Base-by-base conservation (phyloP, 2,113 vertebrate species). In the Tachysurus vachellii region DNA sequence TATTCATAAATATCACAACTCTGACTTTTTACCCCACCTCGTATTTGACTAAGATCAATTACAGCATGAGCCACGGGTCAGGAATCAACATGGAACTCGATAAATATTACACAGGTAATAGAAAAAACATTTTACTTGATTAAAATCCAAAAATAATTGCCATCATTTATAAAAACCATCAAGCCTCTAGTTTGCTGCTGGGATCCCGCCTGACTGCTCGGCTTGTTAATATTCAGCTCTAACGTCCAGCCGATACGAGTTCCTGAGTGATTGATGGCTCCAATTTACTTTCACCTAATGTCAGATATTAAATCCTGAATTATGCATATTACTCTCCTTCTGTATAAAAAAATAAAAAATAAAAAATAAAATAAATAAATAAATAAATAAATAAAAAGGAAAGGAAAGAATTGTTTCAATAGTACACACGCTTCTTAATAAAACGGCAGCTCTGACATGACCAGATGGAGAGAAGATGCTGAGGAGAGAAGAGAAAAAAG, bases 221-320 rank as follows among this genome's bases (percentile, higher is more conserved):
- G 80, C 87, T 82, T 93, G 90, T 90, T 91, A 88, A 92, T 93
- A 94, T 92, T 26, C 89, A 92, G 88, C 87, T 89, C 80, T 88
- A 80, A 91, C 91, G 87, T 91, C 90, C 90, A 85, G 88, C 88
- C 91, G 89, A 93, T 89, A 91, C 86, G 82, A 93, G 88, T 89
- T 86, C 90, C 91, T 16, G n/a, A 76, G 83, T 95, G 94, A 95
- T 91, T 95, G 94, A 95, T 95, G 83, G 91, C 87, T 94, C 88
- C 91, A 94, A 94, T 94, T 94, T 93, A 93, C 66, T 91, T 90
- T 90, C 82, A 90, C 88, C 88, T 92, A 92, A 93, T 75, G 64
- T 92, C 89, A 92, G 90, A 94, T 93, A 94, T 94, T 93, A 93
- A 94, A 93, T 82, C 93, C 89, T 91, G 93, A 95, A 93, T 94